A percentile compares a stretch with the other conserved stretches of the same genome.
Conservation (phyloP, 1,140 invertebrate genomes). For the Alviniconcha marisindica region DNA sequence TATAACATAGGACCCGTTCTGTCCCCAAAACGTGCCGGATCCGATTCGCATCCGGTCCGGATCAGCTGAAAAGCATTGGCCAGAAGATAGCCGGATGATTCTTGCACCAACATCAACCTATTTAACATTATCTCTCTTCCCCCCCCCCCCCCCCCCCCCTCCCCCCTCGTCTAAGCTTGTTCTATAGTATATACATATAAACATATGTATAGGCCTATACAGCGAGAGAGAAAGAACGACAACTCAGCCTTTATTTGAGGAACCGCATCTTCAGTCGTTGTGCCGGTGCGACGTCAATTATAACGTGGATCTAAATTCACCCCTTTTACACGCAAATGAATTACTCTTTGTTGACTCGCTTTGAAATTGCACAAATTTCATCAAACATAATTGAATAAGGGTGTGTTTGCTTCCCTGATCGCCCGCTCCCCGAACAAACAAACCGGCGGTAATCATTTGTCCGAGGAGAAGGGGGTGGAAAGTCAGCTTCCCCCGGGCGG, state of each 20-base stretch:
- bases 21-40: no score
- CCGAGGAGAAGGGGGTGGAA: conserved; percentile 9
- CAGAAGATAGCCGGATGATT: no score
- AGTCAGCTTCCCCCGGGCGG: not conserved
- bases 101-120: no score
- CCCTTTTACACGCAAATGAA: conserved; percentile 62
- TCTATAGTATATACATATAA: no score
- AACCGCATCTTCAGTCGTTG: no score
- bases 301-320: conserved; percentile 59
- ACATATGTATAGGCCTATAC: no score
- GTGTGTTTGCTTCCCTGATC: conserved; percentile 53
- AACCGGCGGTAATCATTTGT: conserved; percentile 53
- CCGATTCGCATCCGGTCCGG: no score
- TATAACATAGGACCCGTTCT: no score
- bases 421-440: conserved; percentile 56
- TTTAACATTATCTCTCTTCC: no score
- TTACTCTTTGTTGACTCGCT: conserved; percentile 59
- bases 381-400: conserved; percentile 68
- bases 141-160: no score
- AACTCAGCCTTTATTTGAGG: not conserved
- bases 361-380: conserved; percentile 68
- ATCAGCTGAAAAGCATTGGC: no score
- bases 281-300: conserved; percentile 53
- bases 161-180: no score
- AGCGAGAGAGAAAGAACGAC: not conserved